Conservation (phyloP, 2,113 vertebrate genomes). For the Carlito syrichta region DNA sequence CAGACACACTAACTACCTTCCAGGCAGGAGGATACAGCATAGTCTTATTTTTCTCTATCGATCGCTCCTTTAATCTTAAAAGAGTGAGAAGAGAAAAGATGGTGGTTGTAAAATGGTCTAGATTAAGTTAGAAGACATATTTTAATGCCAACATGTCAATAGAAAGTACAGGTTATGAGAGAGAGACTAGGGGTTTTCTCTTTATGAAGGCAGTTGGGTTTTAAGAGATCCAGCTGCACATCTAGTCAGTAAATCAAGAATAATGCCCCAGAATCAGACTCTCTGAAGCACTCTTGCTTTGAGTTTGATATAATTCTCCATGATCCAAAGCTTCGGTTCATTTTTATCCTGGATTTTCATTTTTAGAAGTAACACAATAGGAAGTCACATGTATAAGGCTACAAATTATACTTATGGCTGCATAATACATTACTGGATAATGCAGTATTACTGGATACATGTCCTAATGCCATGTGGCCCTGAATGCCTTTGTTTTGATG, state of each 20-base stretch:
- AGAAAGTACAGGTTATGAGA: background rate
- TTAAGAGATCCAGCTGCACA: conserved; percentile 15
- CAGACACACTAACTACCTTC: background rate
- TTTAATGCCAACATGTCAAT: background rate
- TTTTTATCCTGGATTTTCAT: background rate
- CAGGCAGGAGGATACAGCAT: background rate
- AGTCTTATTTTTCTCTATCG: background rate
- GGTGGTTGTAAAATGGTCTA: background rate
- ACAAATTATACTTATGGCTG: background rate
- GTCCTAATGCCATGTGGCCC: background rate
- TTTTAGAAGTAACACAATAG: conserved; percentile 21
- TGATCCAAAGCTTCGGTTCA: conserved; percentile 10
- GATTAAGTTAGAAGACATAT: conserved; percentile 10
- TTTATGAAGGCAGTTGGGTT: background rate
- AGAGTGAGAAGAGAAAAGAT: background rate
- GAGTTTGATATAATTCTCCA: conserved; percentile 32
- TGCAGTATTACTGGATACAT: background rate
- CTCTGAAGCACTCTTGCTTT: conserved; percentile 34
- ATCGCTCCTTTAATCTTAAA: conserved; percentile 10
- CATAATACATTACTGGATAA: background rate
- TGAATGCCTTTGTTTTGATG: background rate
- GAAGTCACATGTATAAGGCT: background rate
- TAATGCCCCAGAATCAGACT: background rate
- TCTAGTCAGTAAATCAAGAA: conserved; percentile 43
- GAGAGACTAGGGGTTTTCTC: background rate